A percentile compares a stretch with the other conserved stretches of the same genome.
These are phyloP conservation scores for Syngnathus scovelli DNA, from an alignment of 2,113 vertebrate genomes.

Conservation along the genomic window DNA sequence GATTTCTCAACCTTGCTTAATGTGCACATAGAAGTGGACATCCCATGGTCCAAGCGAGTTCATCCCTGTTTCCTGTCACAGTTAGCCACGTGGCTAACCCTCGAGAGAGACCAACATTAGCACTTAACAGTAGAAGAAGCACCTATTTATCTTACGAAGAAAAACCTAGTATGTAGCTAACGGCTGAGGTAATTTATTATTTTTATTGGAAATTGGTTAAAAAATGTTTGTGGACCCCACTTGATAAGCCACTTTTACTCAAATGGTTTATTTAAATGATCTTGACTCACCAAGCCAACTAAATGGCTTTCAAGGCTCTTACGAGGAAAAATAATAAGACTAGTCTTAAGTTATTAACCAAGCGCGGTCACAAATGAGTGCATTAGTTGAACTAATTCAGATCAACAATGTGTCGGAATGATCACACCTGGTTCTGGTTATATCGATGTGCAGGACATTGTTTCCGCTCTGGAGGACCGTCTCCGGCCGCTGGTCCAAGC, in stretches of 20 bases:
- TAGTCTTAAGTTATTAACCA: background rate
- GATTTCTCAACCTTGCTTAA: slow-evolving; percentile 2
- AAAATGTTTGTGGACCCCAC: too few relatives aligned
- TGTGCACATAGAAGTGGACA: background rate
- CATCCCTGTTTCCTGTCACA: background rate
- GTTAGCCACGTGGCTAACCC: background rate
- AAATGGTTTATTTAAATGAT: background rate
- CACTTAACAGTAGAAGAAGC: too few relatives aligned
- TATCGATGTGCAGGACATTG: slow-evolving; percentile 80
- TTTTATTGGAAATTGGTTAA: too few relatives aligned
- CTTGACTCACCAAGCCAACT: background rate
- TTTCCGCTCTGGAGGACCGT: slow-evolving; percentile 91
- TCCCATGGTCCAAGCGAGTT: background rate
- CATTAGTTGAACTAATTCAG: background rate
- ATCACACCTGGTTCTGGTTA: background rate
- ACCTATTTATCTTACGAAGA: too few relatives aligned
- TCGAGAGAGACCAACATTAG: background rate
- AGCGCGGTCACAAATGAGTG: too few relatives aligned
- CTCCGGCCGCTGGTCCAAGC: slow-evolving; percentile 92
- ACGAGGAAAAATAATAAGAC: background rate
- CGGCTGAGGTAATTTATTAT: too few relatives aligned
- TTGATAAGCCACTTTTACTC: too few relatives aligned
- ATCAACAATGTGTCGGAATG: background rate
- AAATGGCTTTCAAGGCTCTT: background rate
- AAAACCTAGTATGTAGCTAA: too few relatives aligned